Evolutionary conservation across 2,113 vertebrate species (phyloP).

Genomic region (Aldabrachelys gigantea): DNA sequence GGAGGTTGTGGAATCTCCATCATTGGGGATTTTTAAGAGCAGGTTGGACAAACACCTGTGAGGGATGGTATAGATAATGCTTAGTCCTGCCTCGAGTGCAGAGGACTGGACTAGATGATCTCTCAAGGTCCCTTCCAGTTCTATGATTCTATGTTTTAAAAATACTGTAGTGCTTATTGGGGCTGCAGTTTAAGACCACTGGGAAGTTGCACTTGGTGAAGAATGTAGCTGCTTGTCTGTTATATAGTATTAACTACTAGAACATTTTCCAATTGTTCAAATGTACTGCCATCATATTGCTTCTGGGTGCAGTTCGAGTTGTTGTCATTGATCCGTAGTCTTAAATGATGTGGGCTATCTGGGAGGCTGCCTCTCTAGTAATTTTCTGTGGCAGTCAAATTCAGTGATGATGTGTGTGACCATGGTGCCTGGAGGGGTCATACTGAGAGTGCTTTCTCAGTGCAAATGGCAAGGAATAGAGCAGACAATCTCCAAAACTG

Average conservation of each 20-base stretch:
- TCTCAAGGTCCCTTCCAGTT: no score
- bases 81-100: no score
- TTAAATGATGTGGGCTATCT: accelerated
- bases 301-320: neutral
- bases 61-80: no score
- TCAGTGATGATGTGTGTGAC: neutral
- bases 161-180: neutral
- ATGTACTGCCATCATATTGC: neutral
- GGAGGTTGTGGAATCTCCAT: no score
- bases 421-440: no score
- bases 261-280: neutral
- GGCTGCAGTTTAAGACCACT: neutral
- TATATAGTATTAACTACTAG: neutral
- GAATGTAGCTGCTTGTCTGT: neutral
- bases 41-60: no score
- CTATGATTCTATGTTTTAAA: neutral
- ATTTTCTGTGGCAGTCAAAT: neutral
- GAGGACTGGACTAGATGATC: no score
- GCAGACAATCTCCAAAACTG: no score
- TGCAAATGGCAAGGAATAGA: no score
- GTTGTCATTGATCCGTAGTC: neutral
- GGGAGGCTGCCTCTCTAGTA: neutral
- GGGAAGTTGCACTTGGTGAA: neutral
- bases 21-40: no score
- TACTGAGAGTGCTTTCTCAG: neutral